Conservation (phyloP, 1,140 invertebrate genomes). For the Habropoda laboriosa region DNA sequence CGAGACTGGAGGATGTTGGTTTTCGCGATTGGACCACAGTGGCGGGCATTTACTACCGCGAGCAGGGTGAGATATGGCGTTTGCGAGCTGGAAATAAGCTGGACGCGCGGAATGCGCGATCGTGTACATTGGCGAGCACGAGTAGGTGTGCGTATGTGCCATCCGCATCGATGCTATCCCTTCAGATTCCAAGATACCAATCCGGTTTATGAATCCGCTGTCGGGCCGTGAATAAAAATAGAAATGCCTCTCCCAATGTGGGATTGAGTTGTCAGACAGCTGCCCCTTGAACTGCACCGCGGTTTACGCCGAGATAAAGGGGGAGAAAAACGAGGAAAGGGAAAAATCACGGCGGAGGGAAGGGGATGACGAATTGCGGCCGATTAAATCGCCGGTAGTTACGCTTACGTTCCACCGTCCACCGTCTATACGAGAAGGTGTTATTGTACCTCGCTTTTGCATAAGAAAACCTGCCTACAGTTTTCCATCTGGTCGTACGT, state of each 20-base stretch:
- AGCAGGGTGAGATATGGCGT: conserved; percentile 36
- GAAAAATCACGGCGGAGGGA: not conserved
- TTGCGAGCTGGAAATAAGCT: conserved; percentile 21
- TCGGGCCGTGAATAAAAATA: conserved; percentile 58
- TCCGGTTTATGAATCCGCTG: conserved; percentile 68
- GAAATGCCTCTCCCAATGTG: conserved; percentile 57
- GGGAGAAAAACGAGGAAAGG: not conserved
- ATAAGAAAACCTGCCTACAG: no score
- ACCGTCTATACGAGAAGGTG: not conserved
- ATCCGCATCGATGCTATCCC: conserved; percentile 54
- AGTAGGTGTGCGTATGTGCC: conserved; percentile 29
- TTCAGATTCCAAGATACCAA: conserved; percentile 65
- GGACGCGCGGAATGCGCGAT: not conserved
- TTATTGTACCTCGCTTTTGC: not conserved
- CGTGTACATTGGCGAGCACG: conserved; percentile 1
- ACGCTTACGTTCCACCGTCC: no score
- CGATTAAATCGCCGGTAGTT: no score
- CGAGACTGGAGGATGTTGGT: not conserved
- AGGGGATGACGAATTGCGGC: no score
- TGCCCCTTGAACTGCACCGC: conserved; percentile 52
- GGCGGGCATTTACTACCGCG: not conserved
- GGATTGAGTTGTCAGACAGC: conserved; percentile 63
- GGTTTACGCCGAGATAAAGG: conserved; percentile 41
- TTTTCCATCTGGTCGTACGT: no score
- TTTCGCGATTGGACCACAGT: not conserved